Evolutionary conservation across 1,140 invertebrate genomes (phyloP).

Genomic region (Zaprionus inermis): DNA sequence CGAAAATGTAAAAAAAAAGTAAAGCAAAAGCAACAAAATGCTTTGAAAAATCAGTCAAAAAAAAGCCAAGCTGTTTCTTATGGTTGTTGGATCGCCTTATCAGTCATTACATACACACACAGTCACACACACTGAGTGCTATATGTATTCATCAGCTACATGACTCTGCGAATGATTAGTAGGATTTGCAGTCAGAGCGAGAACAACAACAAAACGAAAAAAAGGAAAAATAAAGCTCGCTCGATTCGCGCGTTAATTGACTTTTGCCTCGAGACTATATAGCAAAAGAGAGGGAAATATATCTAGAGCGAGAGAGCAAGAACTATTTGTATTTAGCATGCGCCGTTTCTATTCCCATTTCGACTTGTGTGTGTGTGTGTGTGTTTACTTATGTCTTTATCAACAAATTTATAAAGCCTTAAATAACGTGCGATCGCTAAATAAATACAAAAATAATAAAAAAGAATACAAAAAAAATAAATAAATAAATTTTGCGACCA

Average conservation of each 20-base stretch:
- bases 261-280: conserved; percentile 16
- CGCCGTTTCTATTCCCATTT: conserved; percentile 36
- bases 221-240: conserved; percentile 6
- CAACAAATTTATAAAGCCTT: conserved; percentile 50
- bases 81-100: conserved; percentile 51
- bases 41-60: conserved; percentile 14
- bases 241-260: conserved; percentile 34
- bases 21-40: background rate
- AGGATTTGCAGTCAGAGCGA: conserved; percentile 10
- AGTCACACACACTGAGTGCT: background rate
- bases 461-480: conserved; percentile 18
- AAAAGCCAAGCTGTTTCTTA: conserved; percentile 32
- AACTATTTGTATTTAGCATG: conserved; percentile 29
- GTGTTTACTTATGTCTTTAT: conserved; percentile 71
- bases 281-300: background rate
- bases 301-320: background rate
- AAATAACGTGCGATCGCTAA: conserved; percentile 44
- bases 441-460: conserved; percentile 48
- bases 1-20: background rate
- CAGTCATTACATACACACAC: conserved; percentile 23
- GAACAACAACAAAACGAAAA: background rate
- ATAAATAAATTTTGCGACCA: conserved; percentile 37
- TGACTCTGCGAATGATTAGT: conserved; percentile 21
- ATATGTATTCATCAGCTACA: background rate
- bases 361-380: conserved; percentile 9